phyloP scores from a whole-genome alignment of 2,888 invertebrate genomes.

The Parnassius smintheus region DNA sequence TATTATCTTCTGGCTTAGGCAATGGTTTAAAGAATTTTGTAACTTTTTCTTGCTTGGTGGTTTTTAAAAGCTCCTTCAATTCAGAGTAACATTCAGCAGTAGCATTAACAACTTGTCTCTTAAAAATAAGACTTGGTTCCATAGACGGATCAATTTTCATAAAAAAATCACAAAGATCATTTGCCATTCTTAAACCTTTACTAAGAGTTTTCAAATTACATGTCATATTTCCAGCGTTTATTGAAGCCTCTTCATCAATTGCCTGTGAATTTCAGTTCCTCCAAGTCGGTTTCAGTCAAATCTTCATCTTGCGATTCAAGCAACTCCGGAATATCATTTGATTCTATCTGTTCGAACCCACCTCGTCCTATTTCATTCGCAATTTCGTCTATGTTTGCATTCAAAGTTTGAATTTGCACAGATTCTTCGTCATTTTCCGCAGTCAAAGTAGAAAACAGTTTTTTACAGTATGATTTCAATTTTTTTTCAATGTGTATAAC shows the following conservation, averaged over 20 bases:
- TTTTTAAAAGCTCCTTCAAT: no score
- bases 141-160: background rate
- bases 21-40: no score
- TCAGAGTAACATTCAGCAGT: background rate
- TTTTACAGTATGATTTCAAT: conserved; percentile 34
- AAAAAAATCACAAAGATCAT: conserved; percentile 34
- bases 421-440: conserved; percentile 35
- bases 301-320: no score
- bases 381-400: no score
- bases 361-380: no score
- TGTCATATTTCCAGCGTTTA: conserved; percentile 32
- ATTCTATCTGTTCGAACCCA: no score
- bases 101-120: background rate
- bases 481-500: conserved; percentile 29
- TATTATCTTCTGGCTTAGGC: no score
- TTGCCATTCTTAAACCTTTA: no score
- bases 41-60: no score
- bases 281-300: no score
- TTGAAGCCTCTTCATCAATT: conserved; percentile 33
- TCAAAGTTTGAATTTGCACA: conserved; percentile 34
- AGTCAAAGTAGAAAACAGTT: no score
- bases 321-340: no score
- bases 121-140: background rate
- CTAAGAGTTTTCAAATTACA: conserved; percentile 15
- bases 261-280: conserved; percentile 30